Evolutionary conservation across 2,888 invertebrate genomes (phyloP).

Genomic region (Cantharis rustica): DNA sequence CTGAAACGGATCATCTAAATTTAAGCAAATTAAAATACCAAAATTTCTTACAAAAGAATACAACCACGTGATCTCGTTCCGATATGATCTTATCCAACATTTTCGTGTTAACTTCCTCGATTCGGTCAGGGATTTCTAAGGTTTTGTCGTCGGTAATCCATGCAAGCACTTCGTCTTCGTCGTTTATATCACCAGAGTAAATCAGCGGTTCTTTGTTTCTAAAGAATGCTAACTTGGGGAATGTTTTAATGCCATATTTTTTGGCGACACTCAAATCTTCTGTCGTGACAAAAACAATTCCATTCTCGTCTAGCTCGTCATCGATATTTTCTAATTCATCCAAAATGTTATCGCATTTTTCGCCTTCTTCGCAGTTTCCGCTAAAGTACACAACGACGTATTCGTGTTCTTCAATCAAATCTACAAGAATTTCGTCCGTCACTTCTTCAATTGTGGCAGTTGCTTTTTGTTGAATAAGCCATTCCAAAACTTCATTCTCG

Average conservation of each 20-base stretch:
- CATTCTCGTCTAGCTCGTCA: slow-evolving; percentile 90
- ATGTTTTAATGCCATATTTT: slow-evolving; percentile 81
- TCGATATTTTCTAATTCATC: slow-evolving; percentile 90
- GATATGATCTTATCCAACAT: slow-evolving; percentile 90
- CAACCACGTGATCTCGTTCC: slow-evolving; percentile 87
- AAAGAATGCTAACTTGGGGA: slow-evolving; percentile 88
- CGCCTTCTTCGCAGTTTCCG: slow-evolving; percentile 86
- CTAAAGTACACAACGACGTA: slow-evolving; percentile 95
- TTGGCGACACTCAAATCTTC: slow-evolving; percentile 82
- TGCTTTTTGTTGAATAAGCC: slow-evolving; percentile 86
- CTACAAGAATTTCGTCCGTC: slow-evolving; percentile 85
- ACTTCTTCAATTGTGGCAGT: slow-evolving; percentile 93
- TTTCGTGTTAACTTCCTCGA: slow-evolving; percentile 87
- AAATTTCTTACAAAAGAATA: slow-evolving; percentile 83
- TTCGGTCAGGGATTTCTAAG: slow-evolving; percentile 87
- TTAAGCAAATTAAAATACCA: neutral
- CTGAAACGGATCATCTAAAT: slow-evolving; percentile 54
- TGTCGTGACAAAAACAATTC: slow-evolving; percentile 92
- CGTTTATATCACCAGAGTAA: slow-evolving; percentile 82
- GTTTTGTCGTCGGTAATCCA: slow-evolving; percentile 93
- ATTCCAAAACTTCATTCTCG: slow-evolving; percentile 88
- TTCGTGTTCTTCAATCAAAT: slow-evolving; percentile 87
- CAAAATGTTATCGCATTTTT: slow-evolving; percentile 83
- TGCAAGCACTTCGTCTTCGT: slow-evolving; percentile 88
- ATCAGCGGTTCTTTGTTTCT: slow-evolving; percentile 87